These are phyloP conservation scores for Hydrophis major DNA, from an alignment of 2,797 vertebrate species.

Conservation along the genomic window DNA sequence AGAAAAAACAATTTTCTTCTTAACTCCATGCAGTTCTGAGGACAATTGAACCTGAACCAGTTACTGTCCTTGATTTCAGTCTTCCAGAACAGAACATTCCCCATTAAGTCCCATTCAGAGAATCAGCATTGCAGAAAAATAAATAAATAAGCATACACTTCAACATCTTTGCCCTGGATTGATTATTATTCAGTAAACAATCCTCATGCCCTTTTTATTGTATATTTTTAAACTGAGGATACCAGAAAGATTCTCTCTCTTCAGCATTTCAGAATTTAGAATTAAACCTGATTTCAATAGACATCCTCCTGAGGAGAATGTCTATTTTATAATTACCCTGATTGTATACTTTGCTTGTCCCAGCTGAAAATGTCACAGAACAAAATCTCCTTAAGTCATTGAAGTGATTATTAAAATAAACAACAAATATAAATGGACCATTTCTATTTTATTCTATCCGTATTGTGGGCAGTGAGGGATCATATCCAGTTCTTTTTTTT, in stretches of 20 bases:
- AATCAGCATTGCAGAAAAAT: neutral
- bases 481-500: neutral
- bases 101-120: neutral
- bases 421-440: neutral
- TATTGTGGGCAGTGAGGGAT: neutral
- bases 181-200: constrained; percentile 1
- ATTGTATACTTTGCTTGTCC: neutral
- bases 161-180: neutral
- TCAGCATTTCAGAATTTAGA: neutral
- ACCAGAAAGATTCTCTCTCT: neutral
- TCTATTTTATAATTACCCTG: neutral
- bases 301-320: too few species aligned
- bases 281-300: neutral
- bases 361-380: neutral
- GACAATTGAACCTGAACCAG: neutral
- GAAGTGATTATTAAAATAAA: neutral
- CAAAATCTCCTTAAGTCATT: neutral
- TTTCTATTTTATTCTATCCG: neutral
- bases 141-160: neutral
- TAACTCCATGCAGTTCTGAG: neutral
- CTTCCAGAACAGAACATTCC: neutral
- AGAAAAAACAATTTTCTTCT: neutral
- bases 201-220: neutral
- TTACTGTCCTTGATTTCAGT: neutral
- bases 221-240: neutral